Evolutionary conservation across 92 coral and sea anemone genomes (phyloP), one percentile per base, ranked within the genome.

Genomic region (Heteractis magnifica): DNA sequence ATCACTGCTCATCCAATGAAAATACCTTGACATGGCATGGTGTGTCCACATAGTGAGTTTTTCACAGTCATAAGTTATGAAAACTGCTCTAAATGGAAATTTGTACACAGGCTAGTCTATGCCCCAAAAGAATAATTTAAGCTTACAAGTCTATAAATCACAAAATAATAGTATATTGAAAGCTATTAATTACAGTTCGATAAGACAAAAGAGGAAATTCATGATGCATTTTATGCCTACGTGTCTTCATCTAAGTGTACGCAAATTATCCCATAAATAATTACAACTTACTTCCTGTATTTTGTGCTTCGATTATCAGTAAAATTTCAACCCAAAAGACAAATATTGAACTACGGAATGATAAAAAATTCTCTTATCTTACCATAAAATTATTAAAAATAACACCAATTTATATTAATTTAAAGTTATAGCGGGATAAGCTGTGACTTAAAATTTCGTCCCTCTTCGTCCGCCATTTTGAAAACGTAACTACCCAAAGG

Each of bases 391-490:
- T 12, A 4, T 1, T 20, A 6, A 68, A 68, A 21, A 23, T 26
- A 48, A 41, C 23, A 26, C 10, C 48, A 26, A 7, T 68, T 68
- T 2, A 10, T 26, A 68, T 20, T 0, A 68, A n/a, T 20, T 1
- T 68, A 20, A 10, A 23, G 49, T 7, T 23, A 23, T 68, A 8
- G 10, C 1, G 26, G 9, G 26, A 68, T 21, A 68, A 68, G 23
- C 23, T 23, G 20, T 26, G 49, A 23, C 23, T n/a, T 20, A 26
- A 15, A 68, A 26, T 8, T 20, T 68, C 26, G 3, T 23, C 13
- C 9, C 15, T 68, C 15, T 68, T 26, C 73, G 18, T 64, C 71
- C 73, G 73, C 73, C 73, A 68, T 68, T 68, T 68, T 68, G 73
- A 68, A 68, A 68, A 68, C 73, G 73, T 8, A 26, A 68, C 48